Conservation (phyloP, 2,113 vertebrate genomes). For the Pongo pygmaeus region DNA sequence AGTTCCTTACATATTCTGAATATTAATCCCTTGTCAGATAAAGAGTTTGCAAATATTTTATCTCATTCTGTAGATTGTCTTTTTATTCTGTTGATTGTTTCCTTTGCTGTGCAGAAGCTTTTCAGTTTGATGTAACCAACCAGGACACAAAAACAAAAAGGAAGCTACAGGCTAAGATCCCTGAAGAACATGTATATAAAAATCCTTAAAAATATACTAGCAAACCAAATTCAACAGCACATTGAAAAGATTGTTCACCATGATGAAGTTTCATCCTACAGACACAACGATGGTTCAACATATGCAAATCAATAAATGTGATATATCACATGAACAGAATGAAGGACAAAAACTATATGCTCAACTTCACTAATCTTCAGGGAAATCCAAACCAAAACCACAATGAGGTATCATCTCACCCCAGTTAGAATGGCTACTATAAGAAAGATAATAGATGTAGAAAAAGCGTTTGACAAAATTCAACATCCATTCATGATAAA, state of each 20-base stretch:
- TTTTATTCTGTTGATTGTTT: neutral
- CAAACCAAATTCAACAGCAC: neutral
- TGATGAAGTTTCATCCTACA: neutral
- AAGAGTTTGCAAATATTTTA: neutral
- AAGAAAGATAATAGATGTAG: neutral
- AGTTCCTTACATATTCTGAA: constrained; percentile 13
- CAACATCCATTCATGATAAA: neutral
- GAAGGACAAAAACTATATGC: neutral
- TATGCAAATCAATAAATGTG: neutral
- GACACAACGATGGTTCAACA: neutral
- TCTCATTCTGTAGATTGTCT: neutral
- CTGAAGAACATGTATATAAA: neutral
- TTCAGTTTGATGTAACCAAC: neutral
- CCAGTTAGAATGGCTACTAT: no score
- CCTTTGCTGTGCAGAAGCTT: neutral
- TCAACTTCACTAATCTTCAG: no score
- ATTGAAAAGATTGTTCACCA: neutral
- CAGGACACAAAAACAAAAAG: neutral
- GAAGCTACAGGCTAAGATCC: neutral
- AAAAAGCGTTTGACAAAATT: neutral
- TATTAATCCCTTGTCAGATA: neutral
- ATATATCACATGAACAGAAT: neutral
- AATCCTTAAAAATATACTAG: neutral
- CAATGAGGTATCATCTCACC: no score
- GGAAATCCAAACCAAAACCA: no score